phyloP scores from a whole-genome alignment of 2,888 invertebrate species.

The Drosophila macrospina region DNA sequence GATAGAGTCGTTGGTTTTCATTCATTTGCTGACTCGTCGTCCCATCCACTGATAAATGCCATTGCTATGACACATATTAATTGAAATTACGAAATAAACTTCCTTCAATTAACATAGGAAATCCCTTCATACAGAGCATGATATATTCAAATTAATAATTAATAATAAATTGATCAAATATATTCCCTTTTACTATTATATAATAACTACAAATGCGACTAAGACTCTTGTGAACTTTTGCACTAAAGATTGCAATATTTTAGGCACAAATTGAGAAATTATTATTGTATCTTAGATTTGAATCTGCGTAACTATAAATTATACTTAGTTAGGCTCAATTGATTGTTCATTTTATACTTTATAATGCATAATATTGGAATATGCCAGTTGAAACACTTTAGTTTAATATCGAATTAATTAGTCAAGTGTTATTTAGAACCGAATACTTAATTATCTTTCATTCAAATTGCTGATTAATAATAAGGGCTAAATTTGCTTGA shows the following conservation, averaged over 20 bases:
- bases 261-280: no score
- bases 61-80: constrained; percentile 74
- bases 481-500: neutral
- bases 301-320: neutral
- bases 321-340: neutral
- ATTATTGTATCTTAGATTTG: no score
- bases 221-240: neutral
- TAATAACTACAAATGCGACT: neutral
- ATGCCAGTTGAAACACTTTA: neutral
- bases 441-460: neutral
- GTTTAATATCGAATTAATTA: neutral
- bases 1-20: constrained; percentile 51
- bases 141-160: neutral
- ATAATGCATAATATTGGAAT: neutral
- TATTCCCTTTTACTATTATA: neutral
- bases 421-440: neutral
- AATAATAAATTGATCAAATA: neutral
- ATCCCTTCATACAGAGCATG: neutral
- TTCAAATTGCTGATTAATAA: neutral
- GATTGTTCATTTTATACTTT: neutral
- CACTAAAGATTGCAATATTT: no score
- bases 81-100: constrained; percentile 53
- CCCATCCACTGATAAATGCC: constrained; percentile 63
- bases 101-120: constrained; percentile 27
- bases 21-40: constrained; percentile 34